These are phyloP conservation scores for Siniperca chuatsi DNA, from an alignment of 2,113 vertebrate genomes.

Conservation along the genomic window DNA sequence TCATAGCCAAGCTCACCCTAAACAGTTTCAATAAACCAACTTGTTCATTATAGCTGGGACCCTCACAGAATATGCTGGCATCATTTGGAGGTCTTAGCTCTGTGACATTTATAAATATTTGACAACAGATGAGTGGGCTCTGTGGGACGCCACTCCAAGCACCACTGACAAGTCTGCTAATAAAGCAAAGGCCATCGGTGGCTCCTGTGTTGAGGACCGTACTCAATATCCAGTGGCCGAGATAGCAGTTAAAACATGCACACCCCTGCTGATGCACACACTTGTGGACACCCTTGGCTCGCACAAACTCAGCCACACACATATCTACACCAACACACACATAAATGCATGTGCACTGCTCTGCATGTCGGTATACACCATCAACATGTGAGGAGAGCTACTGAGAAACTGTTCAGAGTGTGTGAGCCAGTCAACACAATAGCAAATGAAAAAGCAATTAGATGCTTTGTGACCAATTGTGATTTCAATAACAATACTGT, in stretches of 20 bases:
- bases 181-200: slow-evolving; percentile 62
- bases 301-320: neutral
- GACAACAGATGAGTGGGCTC: slow-evolving; percentile 74
- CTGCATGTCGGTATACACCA: neutral
- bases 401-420: neutral
- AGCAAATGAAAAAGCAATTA: slow-evolving; percentile 55
- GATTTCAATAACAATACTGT: slow-evolving; percentile 30
- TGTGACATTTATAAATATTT: slow-evolving; percentile 78
- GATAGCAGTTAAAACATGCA: slow-evolving; percentile 26
- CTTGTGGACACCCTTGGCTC: slow-evolving; percentile 17
- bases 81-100: slow-evolving; percentile 54
- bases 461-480: slow-evolving; percentile 34
- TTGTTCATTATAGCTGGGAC: slow-evolving; percentile 48
- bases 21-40: slow-evolving; percentile 33
- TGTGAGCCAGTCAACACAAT: slow-evolving; percentile 34
- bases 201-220: slow-evolving; percentile 16
- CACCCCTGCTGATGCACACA: slow-evolving; percentile 19
- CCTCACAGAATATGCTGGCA: slow-evolving; percentile 48
- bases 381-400: slow-evolving; percentile 32
- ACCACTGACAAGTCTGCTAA: slow-evolving; percentile 56
- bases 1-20: neutral
- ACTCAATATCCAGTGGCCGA: slow-evolving; percentile 32
- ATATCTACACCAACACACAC: slow-evolving; percentile 7
- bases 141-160: slow-evolving; percentile 61
- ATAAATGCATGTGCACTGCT: neutral